Evolutionary conservation across 2,113 vertebrate species (phyloP).

Genomic region (Epinephelus cyanopodus): DNA sequence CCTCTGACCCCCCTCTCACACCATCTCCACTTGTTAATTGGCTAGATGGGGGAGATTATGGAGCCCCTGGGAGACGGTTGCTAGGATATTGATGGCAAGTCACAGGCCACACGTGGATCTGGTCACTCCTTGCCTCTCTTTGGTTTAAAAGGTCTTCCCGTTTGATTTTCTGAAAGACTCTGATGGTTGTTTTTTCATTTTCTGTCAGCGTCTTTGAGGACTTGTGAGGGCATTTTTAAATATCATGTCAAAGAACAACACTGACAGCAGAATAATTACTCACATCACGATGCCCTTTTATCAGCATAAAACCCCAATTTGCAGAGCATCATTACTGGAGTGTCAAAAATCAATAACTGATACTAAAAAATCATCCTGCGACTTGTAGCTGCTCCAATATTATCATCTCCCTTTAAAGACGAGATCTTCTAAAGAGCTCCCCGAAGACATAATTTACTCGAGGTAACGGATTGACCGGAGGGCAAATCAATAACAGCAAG

Average conservation of each 20-base stretch:
- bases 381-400: not conserved
- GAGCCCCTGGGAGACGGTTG: constrained; percentile 60
- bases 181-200: not conserved
- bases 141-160: constrained; percentile 44
- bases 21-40: constrained; percentile 65
- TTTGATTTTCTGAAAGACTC: constrained; percentile 38
- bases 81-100: constrained; percentile 69
- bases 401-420: constrained; percentile 40
- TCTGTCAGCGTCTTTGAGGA: not conserved
- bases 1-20: constrained; percentile 32
- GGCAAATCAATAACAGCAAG: constrained; percentile 65
- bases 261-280: not conserved
- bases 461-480: constrained; percentile 56
- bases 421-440: constrained; percentile 51
- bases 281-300: not conserved
- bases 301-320: not conserved
- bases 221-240: constrained; percentile 8
- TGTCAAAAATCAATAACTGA: constrained; percentile 21
- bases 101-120: constrained; percentile 43
- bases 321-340: constrained; percentile 6
- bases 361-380: not conserved
- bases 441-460: constrained; percentile 54
- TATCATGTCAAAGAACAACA: not conserved
- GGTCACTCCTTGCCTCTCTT: constrained; percentile 44
- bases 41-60: constrained; percentile 74